These are phyloP conservation scores for Vultur gryphus DNA, from an alignment of 2,797 vertebrate species.

Conservation along the genomic window DNA sequence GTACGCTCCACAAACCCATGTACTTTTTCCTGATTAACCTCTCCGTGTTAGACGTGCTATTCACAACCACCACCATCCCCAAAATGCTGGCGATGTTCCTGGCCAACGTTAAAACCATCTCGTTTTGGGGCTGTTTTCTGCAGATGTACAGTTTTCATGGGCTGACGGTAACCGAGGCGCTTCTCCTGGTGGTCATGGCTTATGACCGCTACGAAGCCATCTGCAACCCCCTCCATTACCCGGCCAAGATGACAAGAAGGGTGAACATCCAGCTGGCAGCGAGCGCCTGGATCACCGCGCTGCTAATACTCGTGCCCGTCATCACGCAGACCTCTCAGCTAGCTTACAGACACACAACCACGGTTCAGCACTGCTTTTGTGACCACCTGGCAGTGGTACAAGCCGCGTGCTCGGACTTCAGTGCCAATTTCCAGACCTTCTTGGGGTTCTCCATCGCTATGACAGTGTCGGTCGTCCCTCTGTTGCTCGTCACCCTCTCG, in stretches of 20 bases:
- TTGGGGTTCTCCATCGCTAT: conserved; percentile 11
- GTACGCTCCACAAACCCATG: conserved; percentile 53
- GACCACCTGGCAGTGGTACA: neutral
- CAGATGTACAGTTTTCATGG: neutral
- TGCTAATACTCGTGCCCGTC: neutral
- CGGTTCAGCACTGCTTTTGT: neutral
- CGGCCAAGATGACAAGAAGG: neutral
- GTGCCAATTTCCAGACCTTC: neutral
- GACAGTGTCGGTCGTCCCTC: neutral
- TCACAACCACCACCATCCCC: conserved; percentile 48
- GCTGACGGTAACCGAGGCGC: neutral
- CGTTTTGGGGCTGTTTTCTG: neutral
- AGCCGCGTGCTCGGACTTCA: neutral
- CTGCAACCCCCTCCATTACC: neutral
- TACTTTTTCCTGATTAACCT: conserved; percentile 62
- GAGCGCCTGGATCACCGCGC: neutral
- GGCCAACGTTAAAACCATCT: neutral
- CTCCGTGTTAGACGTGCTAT: conserved; percentile 47
- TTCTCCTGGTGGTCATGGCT: neutral
- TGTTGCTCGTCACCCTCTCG: conserved; percentile 5
- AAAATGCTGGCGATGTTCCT: conserved; percentile 10
- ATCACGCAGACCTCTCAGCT: neutral
- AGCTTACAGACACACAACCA: neutral
- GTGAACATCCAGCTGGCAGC: neutral
- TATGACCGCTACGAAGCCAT: conserved; percentile 35